A percentile compares a stretch with the other conserved stretches of the same genome.
phyloP scores from a whole-genome alignment of 2,797 vertebrate species.

The Heteromormyrus szaboi region DNA sequence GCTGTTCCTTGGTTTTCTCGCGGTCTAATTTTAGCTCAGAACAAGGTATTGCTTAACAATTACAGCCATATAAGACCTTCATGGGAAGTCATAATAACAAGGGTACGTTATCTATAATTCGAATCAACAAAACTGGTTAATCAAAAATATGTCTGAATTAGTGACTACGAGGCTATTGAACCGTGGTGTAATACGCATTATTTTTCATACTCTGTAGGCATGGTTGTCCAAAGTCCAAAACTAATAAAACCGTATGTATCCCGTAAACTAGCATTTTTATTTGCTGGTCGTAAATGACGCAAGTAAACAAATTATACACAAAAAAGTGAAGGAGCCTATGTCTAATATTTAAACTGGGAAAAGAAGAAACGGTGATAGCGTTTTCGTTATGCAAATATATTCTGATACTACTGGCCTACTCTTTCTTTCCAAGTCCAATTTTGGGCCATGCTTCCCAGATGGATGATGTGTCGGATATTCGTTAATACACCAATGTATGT shows the following conservation, averaged over 20 bases:
- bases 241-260: conserved; percentile 23
- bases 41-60: not conserved
- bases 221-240: conserved; percentile 28
- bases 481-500: not conserved
- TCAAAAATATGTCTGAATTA: not conserved
- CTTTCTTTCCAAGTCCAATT: not conserved
- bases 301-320: not conserved
- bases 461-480: not conserved
- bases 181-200: not conserved
- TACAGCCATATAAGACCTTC: not conserved
- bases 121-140: not conserved
- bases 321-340: not conserved
- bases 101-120: not conserved
- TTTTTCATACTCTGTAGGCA: not conserved
- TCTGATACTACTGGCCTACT: not conserved
- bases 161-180: not conserved
- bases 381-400: not conserved
- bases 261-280: not conserved
- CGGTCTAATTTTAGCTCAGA: not conserved
- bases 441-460: not conserved
- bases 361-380: not conserved
- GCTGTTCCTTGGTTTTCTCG: not conserved
- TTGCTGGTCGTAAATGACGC: not conserved
- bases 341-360: not conserved
- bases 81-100: not conserved